A percentile compares a stretch with the other conserved stretches of the same genome.
phyloP scores from a whole-genome alignment of 2,888 invertebrate species.

The Pogonocherus hispidulus region DNA sequence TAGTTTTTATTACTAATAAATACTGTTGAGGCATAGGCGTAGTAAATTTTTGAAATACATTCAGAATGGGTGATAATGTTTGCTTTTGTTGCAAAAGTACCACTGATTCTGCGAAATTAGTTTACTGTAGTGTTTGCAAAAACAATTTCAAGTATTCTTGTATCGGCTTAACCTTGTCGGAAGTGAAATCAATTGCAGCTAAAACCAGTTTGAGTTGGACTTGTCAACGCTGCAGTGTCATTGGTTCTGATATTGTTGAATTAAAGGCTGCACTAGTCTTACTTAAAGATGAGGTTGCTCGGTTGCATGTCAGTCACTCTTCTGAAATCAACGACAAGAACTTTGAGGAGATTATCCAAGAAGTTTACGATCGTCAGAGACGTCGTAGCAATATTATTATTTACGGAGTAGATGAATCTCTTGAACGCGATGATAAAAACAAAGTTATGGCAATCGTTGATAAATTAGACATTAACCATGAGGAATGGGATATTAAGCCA shows the following conservation, averaged over 20 bases:
- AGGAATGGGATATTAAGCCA: no score
- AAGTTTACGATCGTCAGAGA: no score
- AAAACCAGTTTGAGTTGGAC: neutral
- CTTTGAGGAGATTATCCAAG: no score
- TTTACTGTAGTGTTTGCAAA: neutral
- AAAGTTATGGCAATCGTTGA: no score
- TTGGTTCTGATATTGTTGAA: neutral
- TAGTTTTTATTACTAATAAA: no score
- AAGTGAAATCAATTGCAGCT: neutral
- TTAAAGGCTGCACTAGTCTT: neutral
- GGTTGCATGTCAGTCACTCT: neutral
- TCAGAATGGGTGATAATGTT: neutral
- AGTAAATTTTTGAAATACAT: no score
- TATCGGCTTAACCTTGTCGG: neutral
- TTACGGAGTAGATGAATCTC: no score
- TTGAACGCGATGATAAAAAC: no score
- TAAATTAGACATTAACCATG: no score
- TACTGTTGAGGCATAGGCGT: no score
- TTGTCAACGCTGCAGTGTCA: neutral
- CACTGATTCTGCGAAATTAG: constrained; percentile 9
- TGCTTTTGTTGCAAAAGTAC: constrained; percentile 7
- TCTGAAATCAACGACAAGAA: neutral
- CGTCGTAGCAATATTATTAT: no score
- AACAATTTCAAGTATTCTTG: neutral
- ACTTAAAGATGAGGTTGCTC: neutral